Base-by-base conservation (phyloP, 2,888 invertebrate genomes). In the Dioctria rufipes region DNA sequence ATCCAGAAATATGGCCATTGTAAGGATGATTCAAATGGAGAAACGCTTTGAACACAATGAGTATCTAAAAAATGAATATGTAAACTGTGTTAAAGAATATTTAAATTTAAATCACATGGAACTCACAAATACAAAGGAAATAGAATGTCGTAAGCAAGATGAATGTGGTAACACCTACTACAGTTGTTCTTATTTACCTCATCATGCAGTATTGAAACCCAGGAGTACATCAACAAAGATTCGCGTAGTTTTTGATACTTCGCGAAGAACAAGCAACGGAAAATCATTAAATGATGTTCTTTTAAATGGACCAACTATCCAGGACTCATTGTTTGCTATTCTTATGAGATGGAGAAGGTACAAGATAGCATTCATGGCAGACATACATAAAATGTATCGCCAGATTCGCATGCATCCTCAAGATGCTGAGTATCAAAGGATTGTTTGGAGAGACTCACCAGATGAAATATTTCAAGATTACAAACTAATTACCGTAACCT, bases 341-440 rank as follows among this genome's bases (percentile, higher is more conserved):
- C 51, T 51, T 9, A 9, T 11, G 8, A 2, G 58, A 58, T 58
- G 58, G 58, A 5, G 58, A 58, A 58, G 5, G 25, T n/a, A 25
- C 5, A 11, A 58, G 5, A 58, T 58, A 13, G 58, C 58, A 58
- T 25, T 58, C 5, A 11, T 11, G 5, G 58, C 58, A 5, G 58
- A 58, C 25, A 58, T 58, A 8, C 8, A 58, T 8, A 58, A 58
- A n/a, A 58, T 58, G 58, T 58, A 58, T n/a, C 58, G 58, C 11
- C 58, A 58, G n/a, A 58, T 58, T 58, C 11, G 58, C 8, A 58
- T 58, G 4, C 4, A 5, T 4, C 5, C 8, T 11, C 5, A 58
- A 58, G 13, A 58, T 2, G 11, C 58, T 8, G 5, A 11, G 11
- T 58, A 13, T n/a, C 58, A 58, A 58, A 58, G 25, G 11, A 58